A percentile compares a stretch with the other conserved stretches of the same genome.
Evolutionary conservation across 2,113 vertebrate genomes (phyloP).

Genomic region (Gobiocypris rarus): DNA sequence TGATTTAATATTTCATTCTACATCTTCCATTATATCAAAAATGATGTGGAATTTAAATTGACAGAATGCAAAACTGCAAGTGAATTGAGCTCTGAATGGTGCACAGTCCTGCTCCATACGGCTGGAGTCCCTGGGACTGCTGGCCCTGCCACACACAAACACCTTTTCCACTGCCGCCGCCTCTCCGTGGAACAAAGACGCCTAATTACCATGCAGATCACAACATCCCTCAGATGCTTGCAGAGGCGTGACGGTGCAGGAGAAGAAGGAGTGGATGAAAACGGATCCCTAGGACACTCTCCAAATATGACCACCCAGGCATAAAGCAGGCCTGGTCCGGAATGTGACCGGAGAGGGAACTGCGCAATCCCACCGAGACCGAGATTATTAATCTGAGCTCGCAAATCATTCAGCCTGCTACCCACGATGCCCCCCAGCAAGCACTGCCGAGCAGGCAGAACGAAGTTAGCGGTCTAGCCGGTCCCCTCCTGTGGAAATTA

Average conservation of each 20-base stretch:
- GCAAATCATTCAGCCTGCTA: constrained; percentile 48
- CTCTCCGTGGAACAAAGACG: constrained; percentile 80
- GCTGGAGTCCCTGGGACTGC: constrained; percentile 51
- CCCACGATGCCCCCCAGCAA: constrained; percentile 1
- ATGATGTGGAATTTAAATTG: not conserved
- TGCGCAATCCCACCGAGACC: constrained; percentile 26
- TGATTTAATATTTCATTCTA: too few relatives aligned
- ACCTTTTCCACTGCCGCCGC: constrained; percentile 40
- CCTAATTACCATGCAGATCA: constrained; percentile 87
- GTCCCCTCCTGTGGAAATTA: constrained; percentile 30
- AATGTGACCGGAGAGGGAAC: constrained; percentile 47
- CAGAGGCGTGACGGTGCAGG: constrained; percentile 77
- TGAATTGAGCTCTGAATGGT: not conserved
- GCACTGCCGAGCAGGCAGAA: not conserved
- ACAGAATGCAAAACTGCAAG: not conserved
- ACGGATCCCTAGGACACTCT: constrained; percentile 73
- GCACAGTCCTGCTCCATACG: constrained; percentile 10
- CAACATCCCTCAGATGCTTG: constrained; percentile 84
- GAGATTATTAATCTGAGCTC: constrained; percentile 45
- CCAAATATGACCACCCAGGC: constrained; percentile 84
- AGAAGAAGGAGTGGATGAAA: not conserved
- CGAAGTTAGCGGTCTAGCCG: not conserved
- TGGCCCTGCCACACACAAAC: constrained; percentile 35
- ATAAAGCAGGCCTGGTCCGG: constrained; percentile 72
- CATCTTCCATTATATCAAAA: too few relatives aligned